phyloP scores from a whole-genome alignment of 2,888 invertebrate genomes.

The Sycophila texana region DNA sequence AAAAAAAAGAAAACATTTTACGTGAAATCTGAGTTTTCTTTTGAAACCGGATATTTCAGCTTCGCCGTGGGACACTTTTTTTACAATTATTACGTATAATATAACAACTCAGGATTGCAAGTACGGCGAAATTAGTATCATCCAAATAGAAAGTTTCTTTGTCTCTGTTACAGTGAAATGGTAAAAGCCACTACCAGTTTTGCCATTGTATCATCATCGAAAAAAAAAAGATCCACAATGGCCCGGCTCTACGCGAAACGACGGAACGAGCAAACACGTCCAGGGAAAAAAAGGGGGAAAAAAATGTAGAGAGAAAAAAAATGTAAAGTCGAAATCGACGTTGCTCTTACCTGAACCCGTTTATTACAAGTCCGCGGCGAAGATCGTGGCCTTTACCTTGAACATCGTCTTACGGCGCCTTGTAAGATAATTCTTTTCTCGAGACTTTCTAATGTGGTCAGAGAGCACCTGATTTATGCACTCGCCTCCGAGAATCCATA shows the following conservation, averaged over 20 bases:
- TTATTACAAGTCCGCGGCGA: constrained; percentile 4
- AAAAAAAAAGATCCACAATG: constrained; percentile 19
- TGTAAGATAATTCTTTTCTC: constrained; percentile 37
- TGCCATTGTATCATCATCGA: constrained; percentile 22
- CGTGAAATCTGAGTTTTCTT: background rate
- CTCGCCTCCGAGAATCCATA: constrained; percentile 28
- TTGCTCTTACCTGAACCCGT: background rate
- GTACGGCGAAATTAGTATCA: background rate
- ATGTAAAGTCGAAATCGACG: background rate
- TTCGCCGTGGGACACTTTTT: background rate
- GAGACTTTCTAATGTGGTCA: constrained; percentile 46
- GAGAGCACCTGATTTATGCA: constrained; percentile 37
- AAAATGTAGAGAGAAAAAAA: background rate
- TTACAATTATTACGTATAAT: background rate
- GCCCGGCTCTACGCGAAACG: background rate
- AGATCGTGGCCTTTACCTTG: constrained; percentile 6
- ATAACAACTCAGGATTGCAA: background rate
- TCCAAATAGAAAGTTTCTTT: constrained; percentile 34
- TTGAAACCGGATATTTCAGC: constrained; percentile 10
- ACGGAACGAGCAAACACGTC: no score
- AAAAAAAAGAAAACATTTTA: background rate
- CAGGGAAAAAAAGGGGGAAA: no score
- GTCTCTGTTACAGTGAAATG: constrained; percentile 22
- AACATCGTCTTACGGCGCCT: constrained; percentile 21
- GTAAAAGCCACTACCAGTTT: constrained; percentile 13